Base-by-base conservation (phyloP, 2,888 invertebrate species). In the Amphipyra tragopoginis region DNA sequence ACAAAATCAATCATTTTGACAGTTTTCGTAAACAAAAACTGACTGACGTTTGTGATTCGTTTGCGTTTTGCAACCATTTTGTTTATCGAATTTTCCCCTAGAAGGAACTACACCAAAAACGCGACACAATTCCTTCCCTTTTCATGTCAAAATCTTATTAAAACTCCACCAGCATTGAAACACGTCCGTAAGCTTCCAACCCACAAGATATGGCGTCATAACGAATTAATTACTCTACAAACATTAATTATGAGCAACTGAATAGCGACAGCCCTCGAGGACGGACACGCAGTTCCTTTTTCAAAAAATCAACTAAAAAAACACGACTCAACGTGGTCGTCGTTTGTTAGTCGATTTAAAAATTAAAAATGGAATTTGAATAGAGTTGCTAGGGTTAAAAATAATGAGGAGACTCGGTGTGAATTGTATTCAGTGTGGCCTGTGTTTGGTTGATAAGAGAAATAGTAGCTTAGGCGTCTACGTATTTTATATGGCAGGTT, bases 301-400 rank as follows among this genome's bases (percentile, higher is more conserved):
- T 13, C n/a, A 55, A 54, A 69, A 71, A 74, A 74, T 52, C 47
- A 38, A 52, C 43, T 39, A 42, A 71, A 71, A 68, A 59, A 29
- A 64, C 61, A 74, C 64, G 63, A 21, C 52, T 44, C 34, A 13
- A 51, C 52, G 55, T 47, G 61, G 56, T 54, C 51, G 63, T 49
- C 47, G 58, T 70, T 72, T 70, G 56, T 74, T 51, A 59, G 51
- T 60, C 65, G 64, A 75, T 71, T 77, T 72, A 54, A 61, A 21
- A 77, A 72, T 65, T 56, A 61, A 68, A 74, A 71, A 62, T 63
- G 55, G 40, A 57, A 60, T 69, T 50, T 71, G 63, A 71, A 77
- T 69, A 58, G 80, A 58, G 80, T 78, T 75, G 78, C 73, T 56
- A 80, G 66, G 50, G 45, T 60, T 60, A 47, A 71, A 79, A 80